Evolutionary conservation across 92 coral and sea anemone species (phyloP).

Genomic region (Palythoa grandiflora): DNA sequence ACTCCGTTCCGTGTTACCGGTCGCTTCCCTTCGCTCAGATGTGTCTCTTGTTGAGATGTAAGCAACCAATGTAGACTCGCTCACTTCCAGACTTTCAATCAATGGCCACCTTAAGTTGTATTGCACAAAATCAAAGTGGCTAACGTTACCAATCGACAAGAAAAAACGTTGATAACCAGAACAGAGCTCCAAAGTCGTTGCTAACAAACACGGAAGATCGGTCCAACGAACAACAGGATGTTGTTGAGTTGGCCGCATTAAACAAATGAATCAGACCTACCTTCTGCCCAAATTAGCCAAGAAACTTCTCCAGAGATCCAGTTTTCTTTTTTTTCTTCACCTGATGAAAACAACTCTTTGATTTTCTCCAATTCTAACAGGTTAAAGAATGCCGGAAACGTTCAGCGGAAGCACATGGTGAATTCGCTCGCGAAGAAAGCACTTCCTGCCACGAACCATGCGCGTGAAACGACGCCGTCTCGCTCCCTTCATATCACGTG

Average conservation of each 20-base stretch:
- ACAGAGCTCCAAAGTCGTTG: conserved; percentile 48
- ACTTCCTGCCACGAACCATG: conserved; percentile 89
- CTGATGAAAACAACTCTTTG: conserved; percentile 8
- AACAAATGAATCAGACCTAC: conserved; percentile 2
- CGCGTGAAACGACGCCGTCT: conserved; percentile 78
- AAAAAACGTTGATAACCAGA: conserved; percentile 15
- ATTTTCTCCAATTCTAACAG: conserved; percentile 65
- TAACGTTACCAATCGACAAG: not conserved
- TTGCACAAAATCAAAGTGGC: not conserved
- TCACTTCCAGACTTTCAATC: not conserved
- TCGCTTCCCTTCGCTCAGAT: conserved; percentile 39
- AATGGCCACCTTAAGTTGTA: not conserved
- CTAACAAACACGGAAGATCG: conserved; percentile 51
- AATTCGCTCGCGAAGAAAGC: conserved; percentile 64
- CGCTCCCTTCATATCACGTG: conserved; percentile 65
- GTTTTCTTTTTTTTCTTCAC: conserved; percentile 20
- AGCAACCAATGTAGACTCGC: not conserved
- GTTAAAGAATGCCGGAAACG: conserved; percentile 84
- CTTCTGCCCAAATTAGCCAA: conserved; percentile 33
- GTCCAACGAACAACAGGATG: conserved; percentile 37
- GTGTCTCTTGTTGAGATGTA: not conserved
- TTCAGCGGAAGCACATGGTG: conserved; percentile 97
- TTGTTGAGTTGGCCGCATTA: conserved; percentile 22
- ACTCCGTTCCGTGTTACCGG: conserved; percentile 9
- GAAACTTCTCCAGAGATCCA: conserved; percentile 19